Evolutionary conservation across 2,888 invertebrate species (phyloP), one percentile per base, ranked within the genome.

Genomic region (Oeneis ivallda): DNA sequence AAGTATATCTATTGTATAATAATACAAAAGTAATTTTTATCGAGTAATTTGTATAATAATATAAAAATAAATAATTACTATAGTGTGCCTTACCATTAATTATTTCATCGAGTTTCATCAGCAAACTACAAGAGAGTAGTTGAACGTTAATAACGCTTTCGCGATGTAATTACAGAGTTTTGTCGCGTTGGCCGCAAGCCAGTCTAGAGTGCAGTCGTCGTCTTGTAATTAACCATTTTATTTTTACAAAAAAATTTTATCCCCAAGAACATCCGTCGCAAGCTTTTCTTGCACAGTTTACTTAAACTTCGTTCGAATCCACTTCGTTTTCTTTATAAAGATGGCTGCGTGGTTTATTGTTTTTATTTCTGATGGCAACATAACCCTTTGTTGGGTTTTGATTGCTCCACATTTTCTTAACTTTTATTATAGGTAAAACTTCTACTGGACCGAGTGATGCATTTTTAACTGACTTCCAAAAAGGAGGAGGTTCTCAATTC

Each of bases 141-240:
- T 47, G 47, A 32, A 58, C 11, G 47, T 17, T 47, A 58, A 37
- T 58, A 47, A 58, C 34, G 45, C 17, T 45, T 58, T 47, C 32
- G 58, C 41, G 17, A 34, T 11, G 45, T 47, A 58, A 58, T 58
- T 58, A 47, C 47, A 34, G 10, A 58, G 45, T 34, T 15, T 43
- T 11, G 58, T 58, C 58, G 58, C 47, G n/a, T 58, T 58, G 58
- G 58, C 58, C 32, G 58, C 45, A 17, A 58, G 58, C 58, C 58
- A 58, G 58, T 58, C 45, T 43, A 26, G 56, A 57, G 41, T 15
- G 34, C 58, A 32, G 47, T 34, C 41, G 56, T 34, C 47, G 32
- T 58, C 58, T 47, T 58, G 45, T 58, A 47, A 58, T 47, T 58
- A 39, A 58, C 45, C 17, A 34, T 47, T 58, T 58, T 47, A 58